Evolutionary conservation across 2,888 invertebrate species (phyloP).

Genomic region (Eledona agricola): DNA sequence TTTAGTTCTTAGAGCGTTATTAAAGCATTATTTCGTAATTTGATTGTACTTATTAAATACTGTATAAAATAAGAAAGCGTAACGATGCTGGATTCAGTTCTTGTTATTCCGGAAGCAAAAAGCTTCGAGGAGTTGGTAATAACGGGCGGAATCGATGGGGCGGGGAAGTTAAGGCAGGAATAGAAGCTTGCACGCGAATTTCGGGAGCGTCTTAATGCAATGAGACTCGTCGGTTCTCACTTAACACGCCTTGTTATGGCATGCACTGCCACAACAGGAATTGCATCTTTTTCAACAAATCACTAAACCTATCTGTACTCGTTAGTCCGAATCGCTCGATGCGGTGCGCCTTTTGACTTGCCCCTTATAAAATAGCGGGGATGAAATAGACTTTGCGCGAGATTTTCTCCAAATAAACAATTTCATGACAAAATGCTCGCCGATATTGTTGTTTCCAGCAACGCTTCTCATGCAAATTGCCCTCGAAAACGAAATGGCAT

Average conservation of each 20-base stretch:
- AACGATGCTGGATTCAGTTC: conserved; percentile 27
- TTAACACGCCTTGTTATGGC: conserved; percentile 31
- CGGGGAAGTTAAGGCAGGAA: conserved; percentile 23
- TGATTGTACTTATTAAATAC: conserved; percentile 12
- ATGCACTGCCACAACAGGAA: conserved; percentile 24
- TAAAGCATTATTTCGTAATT: conserved; percentile 24
- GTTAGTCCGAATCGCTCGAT: too few relatives aligned
- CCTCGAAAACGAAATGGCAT: background rate
- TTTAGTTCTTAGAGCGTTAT: conserved; percentile 24
- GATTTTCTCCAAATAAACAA: conserved; percentile 17
- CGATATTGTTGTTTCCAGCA: conserved; percentile 3
- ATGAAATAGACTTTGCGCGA: conserved; percentile 13
- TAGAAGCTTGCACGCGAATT: conserved; percentile 34
- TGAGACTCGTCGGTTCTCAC: conserved; percentile 20
- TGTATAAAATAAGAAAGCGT: conserved; percentile 24
- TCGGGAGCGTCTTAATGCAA: conserved; percentile 33
- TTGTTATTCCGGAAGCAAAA: conserved; percentile 30
- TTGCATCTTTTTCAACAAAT: background rate
- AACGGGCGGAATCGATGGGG: conserved; percentile 25
- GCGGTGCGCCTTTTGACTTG: too few relatives aligned
- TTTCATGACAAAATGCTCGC: conserved; percentile 5
- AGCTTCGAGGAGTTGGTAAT: conserved; percentile 11
- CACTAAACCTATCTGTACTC: too few relatives aligned
- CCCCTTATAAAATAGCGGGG: too few relatives aligned
- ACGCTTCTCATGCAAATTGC: conserved; percentile 10